Evolutionary conservation across 2,888 invertebrate genomes (phyloP).

Genomic region (Noctua janthe): DNA sequence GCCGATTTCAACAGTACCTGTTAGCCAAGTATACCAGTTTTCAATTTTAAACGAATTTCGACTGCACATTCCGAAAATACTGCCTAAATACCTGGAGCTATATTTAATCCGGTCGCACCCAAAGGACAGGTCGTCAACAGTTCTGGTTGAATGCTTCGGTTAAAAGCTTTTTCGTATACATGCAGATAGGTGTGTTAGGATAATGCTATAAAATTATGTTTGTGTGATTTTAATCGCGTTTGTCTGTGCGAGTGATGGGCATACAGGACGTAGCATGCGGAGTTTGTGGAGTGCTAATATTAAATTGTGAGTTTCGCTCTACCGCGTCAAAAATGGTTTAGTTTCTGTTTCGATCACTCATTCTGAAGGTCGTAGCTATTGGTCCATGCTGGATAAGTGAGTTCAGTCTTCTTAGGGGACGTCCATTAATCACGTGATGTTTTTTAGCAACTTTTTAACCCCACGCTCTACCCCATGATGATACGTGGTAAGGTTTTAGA

Average conservation of each 20-base stretch:
- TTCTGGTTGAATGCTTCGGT: constrained; percentile 30
- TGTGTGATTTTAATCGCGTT: constrained; percentile 18
- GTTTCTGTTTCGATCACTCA: background rate
- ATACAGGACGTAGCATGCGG: background rate
- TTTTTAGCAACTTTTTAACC: too few species aligned
- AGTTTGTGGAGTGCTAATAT: background rate
- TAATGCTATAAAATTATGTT: constrained; percentile 7
- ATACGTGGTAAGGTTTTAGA: too few species aligned
- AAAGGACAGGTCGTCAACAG: constrained; percentile 10
- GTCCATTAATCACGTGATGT: too few species aligned
- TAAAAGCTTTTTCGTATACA: constrained; percentile 40
- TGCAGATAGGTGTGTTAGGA: background rate
- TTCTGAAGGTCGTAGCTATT: background rate
- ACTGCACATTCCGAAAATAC: constrained; percentile 13
- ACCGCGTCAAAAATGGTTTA: background rate
- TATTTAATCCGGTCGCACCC: constrained; percentile 36
- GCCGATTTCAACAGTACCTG: background rate
- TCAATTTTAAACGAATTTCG: constrained; percentile 23
- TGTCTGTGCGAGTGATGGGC: background rate
- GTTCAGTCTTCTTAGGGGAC: too few species aligned
- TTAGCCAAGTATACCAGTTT: constrained; percentile 1
- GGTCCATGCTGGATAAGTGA: background rate
- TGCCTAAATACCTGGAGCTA: constrained; percentile 23
- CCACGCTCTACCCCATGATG: too few species aligned
- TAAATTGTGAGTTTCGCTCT: background rate